Percentiles rank a stretch among this genome's conserved stretches.
phyloP scores from a whole-genome alignment of 2,888 invertebrate genomes.

The Reticulitermes lucifugus region DNA sequence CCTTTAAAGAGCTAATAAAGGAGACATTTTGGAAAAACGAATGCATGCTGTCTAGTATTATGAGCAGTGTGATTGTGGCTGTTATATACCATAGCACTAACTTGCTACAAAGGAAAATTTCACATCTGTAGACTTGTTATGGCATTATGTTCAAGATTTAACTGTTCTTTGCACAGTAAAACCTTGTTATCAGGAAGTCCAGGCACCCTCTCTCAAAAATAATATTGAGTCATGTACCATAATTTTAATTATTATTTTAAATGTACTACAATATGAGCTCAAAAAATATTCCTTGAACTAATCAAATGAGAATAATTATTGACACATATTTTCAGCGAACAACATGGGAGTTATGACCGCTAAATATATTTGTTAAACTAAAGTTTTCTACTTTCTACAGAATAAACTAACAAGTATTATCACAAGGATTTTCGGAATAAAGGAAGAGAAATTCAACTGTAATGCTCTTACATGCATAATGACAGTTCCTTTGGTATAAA shows the following conservation, averaged over 20 bases:
- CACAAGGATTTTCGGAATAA: neutral
- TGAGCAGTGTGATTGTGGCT: too few relatives aligned
- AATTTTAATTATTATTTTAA: neutral
- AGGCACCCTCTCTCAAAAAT: neutral
- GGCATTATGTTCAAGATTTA: constrained; percentile 41
- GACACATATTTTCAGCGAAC: neutral
- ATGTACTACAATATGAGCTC: neutral
- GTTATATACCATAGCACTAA: neutral
- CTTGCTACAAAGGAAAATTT: neutral
- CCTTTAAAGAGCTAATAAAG: neutral
- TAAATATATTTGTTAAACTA: neutral
- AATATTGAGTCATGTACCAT: neutral
- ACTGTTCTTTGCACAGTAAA: constrained; percentile 37
- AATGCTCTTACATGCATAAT: neutral
- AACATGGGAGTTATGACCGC: neutral
- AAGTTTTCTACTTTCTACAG: neutral
- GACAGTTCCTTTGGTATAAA: constrained; percentile 5
- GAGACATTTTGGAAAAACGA: neutral
- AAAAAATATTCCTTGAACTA: neutral
- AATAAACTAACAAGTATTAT: neutral
- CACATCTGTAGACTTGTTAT: constrained; percentile 7
- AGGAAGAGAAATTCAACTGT: neutral
- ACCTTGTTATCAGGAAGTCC: constrained; percentile 28
- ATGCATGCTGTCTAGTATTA: neutral
- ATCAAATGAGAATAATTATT: neutral